These are phyloP conservation scores for Aegithalos caudatus DNA, from an alignment of 2,113 vertebrate genomes.

Conservation along the genomic window DNA sequence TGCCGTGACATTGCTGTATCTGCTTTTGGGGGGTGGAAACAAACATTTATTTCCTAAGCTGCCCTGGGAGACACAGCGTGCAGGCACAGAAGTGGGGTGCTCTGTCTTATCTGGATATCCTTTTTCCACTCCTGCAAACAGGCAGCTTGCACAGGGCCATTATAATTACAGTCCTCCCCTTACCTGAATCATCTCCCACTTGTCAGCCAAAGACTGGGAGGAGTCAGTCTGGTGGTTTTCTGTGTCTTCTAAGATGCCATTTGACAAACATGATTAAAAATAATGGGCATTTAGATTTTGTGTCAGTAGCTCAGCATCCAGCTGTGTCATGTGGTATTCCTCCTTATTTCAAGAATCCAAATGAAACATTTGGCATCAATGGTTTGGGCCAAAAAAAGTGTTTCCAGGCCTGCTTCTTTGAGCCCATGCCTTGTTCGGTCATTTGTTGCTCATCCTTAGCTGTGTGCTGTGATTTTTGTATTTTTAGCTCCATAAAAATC, in stretches of 20 bases:
- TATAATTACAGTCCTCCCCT: neutral
- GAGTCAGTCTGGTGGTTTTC: fast-evolving
- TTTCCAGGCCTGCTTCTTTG: neutral
- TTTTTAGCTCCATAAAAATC: neutral
- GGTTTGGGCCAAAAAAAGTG: neutral
- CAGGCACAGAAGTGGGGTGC: neutral
- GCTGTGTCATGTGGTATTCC: neutral
- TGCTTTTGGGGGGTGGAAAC: fast-evolving
- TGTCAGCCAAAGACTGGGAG: neutral
- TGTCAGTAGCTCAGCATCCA: neutral
- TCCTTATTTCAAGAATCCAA: neutral
- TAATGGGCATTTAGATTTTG: neutral
- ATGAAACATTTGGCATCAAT: fast-evolving
- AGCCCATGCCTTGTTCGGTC: fast-evolving
- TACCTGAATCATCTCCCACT: neutral
- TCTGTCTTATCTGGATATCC: neutral
- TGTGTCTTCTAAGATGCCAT: neutral
- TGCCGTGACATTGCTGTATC: fast-evolving
- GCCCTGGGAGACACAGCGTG: neutral
- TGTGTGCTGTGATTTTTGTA: neutral
- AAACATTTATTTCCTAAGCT: neutral
- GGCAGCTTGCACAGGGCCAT: neutral
- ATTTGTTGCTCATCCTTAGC: neutral
- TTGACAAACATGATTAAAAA: neutral
- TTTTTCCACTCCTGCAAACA: neutral